A percentile compares a stretch with the other conserved stretches of the same genome.
Conservation (phyloP, 2,113 vertebrate genomes). For the Archilochus colubris region DNA sequence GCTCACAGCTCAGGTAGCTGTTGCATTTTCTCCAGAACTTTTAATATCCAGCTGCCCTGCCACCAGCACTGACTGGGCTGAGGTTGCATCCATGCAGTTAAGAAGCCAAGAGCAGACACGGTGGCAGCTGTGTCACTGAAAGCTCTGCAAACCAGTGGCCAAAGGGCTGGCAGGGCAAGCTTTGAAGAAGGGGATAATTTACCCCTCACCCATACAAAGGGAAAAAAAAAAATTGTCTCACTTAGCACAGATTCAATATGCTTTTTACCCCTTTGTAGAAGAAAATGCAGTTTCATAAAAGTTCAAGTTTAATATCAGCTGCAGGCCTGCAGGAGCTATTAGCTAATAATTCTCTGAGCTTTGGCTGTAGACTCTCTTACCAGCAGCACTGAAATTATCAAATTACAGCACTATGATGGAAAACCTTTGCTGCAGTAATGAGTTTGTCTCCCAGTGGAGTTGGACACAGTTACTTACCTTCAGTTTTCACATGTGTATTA, state of each 20-base stretch:
- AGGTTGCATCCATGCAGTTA: neutral
- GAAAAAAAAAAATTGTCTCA: neutral
- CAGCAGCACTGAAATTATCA: slow-evolving; percentile 44
- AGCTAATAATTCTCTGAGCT: slow-evolving; percentile 49
- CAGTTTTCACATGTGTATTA: neutral
- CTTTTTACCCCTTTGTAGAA: neutral
- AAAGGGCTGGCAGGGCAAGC: neutral
- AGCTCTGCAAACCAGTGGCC: neutral
- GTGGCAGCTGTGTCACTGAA: neutral
- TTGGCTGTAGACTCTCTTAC: slow-evolving; percentile 2
- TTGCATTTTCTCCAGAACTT: neutral
- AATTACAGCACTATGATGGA: slow-evolving; percentile 45
- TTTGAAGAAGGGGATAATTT: neutral
- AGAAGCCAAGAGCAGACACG: neutral
- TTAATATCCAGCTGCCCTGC: neutral
- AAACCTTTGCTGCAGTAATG: slow-evolving; percentile 27
- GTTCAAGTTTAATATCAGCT: slow-evolving; percentile 42
- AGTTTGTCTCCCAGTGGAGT: neutral
- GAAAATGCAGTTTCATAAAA: slow-evolving; percentile 4
- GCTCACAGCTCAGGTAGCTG: neutral
- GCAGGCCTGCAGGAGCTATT: slow-evolving; percentile 51
- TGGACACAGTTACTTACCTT: slow-evolving; percentile 9
- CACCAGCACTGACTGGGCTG: neutral
- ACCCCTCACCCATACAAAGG: neutral
- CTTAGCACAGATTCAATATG: neutral